Evolutionary conservation across 1,140 invertebrate genomes (phyloP), one percentile per base, ranked within the genome.

Genomic region (Thrips palmi): DNA sequence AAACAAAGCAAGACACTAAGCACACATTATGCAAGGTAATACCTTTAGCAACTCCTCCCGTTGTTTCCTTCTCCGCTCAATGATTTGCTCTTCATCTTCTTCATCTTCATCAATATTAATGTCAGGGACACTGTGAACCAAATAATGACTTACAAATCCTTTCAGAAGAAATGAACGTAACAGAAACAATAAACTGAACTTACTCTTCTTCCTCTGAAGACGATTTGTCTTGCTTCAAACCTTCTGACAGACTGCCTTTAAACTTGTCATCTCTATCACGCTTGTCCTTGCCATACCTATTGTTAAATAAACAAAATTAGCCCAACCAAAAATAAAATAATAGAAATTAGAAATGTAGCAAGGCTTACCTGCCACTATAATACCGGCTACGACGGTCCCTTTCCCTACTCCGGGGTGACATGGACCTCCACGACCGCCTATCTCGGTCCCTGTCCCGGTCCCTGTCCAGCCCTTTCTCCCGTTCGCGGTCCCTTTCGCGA

Each of bases 31-130:
- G 10, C 12, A 37, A 28, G 20, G 28, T 40, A 14, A 11, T 63
- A 83, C 80, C 64, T 83, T 82, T 23, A 93, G 53, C 2, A 97
- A 60, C 53, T 85, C 83, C 60, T 93, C 86, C 30, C 91, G 65
- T 54, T 89, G 76, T 56, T 85, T 85, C 43, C 91, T 68, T 47
- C 86, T 65, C 51, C 73, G 71, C 54, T 93, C 83, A 57, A 96
- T 96, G 49, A 94, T 87, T 41, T 76, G 73, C 57, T 94, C 85
- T 54, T 93, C 89, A 55, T 92, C 85, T 57, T 93, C 88, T 44
- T 93, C 89, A 42, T 94, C 88, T 30, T 86, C 80, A 42, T 77
- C 74, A 37, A 80, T 72, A 43, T 85, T 79, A 33, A 86, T 73
- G 41, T 83, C 74, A 10, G 50, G 34, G 20, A 56, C 42, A 30